Evolutionary conservation across 1,140 invertebrate genomes (phyloP).

Genomic region (Macrotrachela quadricornifera): DNA sequence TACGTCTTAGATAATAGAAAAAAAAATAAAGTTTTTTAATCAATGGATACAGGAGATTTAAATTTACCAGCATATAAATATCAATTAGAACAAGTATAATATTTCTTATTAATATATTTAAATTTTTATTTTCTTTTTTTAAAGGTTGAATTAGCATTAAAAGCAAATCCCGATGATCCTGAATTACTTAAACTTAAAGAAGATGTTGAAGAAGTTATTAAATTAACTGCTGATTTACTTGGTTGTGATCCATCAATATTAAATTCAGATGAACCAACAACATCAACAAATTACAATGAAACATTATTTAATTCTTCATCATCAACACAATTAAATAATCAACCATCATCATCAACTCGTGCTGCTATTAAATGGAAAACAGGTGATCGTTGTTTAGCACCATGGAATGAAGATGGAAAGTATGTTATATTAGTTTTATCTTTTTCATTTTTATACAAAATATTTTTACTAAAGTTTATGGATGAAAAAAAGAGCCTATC

Average conservation of each 20-base stretch:
- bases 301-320: slow-evolving; percentile 45
- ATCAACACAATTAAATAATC: slow-evolving; percentile 3
- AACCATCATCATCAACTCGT: slow-evolving; percentile 5
- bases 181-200: slow-evolving; percentile 70
- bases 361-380: slow-evolving; percentile 40
- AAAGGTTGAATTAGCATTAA: slow-evolving; percentile 68
- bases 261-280: background rate
- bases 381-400: slow-evolving; percentile 59
- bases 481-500: too few relatives aligned
- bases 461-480: too few relatives aligned
- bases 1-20: too few relatives aligned
- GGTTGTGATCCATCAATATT: background rate
- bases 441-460: too few relatives aligned
- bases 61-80: slow-evolving; percentile 5
- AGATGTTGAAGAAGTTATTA: slow-evolving; percentile 35
- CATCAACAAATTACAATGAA: slow-evolving; percentile 23
- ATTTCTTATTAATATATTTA: background rate
- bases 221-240: background rate
- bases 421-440: slow-evolving; percentile 27
- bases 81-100: slow-evolving; percentile 4
- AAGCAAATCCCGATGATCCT: slow-evolving; percentile 65
- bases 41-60: background rate
- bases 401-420: slow-evolving; percentile 62
- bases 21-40: too few relatives aligned
- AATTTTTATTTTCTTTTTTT: background rate